phyloP scores from a whole-genome alignment of 2,797 vertebrate species.

The Halcyon leucocephala region DNA sequence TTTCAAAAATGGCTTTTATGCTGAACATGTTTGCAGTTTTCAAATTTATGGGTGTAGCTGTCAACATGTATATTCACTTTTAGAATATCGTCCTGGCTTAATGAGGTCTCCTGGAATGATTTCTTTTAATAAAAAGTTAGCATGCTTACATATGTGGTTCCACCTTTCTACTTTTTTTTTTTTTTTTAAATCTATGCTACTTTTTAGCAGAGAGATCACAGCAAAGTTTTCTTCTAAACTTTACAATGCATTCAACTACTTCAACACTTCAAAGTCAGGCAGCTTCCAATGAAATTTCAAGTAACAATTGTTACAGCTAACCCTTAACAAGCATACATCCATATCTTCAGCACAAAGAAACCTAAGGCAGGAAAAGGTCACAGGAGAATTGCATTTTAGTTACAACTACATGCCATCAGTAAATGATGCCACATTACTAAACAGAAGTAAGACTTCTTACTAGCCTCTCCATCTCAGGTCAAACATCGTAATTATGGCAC shows the following conservation, averaged over 20 bases:
- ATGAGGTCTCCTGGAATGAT: constrained; percentile 77
- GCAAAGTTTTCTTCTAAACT: not conserved
- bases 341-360: not conserved
- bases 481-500: not conserved
- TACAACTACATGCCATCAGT: not conserved
- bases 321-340: not conserved
- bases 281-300: constrained; percentile 40
- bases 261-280: constrained; percentile 56
- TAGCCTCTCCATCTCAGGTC: not conserved
- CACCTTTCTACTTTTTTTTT: constrained; percentile 36
- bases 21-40: constrained; percentile 74
- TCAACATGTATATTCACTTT: constrained; percentile 76
- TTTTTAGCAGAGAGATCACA: not conserved
- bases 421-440: not conserved
- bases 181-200: not conserved
- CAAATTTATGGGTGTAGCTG: constrained; percentile 75
- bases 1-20: constrained; percentile 68
- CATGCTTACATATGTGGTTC: constrained; percentile 70
- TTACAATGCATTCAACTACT: constrained; percentile 39
- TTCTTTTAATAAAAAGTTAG: constrained; percentile 75
- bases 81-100: constrained; percentile 75
- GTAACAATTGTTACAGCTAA: not conserved
- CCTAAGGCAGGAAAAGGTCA: not conserved
- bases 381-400: not conserved
- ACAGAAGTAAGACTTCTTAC: not conserved